Evolutionary conservation across 2,797 vertebrate species (phyloP).

Genomic region (Myoxocephalus aenaeus): DNA sequence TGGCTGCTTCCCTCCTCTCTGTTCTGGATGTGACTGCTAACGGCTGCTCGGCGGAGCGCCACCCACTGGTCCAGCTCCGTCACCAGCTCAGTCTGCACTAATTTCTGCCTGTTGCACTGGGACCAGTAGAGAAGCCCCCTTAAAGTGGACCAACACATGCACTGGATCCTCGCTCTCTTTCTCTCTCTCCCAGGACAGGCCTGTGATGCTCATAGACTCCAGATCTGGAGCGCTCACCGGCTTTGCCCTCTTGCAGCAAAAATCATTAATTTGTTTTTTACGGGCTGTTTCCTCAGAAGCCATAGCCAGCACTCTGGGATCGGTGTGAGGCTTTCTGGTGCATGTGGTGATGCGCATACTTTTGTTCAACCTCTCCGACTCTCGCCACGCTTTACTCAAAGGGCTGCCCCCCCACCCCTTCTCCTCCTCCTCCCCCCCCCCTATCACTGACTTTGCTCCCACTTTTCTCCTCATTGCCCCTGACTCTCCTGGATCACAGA

Average conservation of each 20-base stretch:
- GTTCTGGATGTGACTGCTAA: constrained; percentile 48
- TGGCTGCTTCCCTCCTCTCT: constrained; percentile 20
- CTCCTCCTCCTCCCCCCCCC: constrained; percentile 23
- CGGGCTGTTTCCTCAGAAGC: constrained; percentile 57
- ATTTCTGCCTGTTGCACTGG: constrained; percentile 48
- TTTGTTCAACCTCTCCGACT: constrained; percentile 41
- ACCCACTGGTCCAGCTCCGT: not conserved
- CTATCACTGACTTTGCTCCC: constrained; percentile 49
- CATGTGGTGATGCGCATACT: constrained; percentile 36
- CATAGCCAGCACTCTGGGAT: constrained; percentile 63
- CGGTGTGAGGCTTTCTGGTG: constrained; percentile 47
- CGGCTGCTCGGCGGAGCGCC: constrained; percentile 34
- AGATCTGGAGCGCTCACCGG: constrained; percentile 15
- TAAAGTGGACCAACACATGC: constrained; percentile 50
- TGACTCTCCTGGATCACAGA: not conserved
- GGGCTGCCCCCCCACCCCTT: constrained; percentile 75
- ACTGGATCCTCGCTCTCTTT: constrained; percentile 37
- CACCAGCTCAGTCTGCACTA: constrained; percentile 50
- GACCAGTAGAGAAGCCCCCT: constrained; percentile 30
- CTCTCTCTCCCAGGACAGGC: constrained; percentile 5
- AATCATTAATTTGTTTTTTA: not conserved
- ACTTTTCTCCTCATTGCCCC: constrained; percentile 24
- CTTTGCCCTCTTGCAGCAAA: constrained; percentile 17
- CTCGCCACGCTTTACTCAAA: constrained; percentile 81
- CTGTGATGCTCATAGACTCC: constrained; percentile 23